Base-by-base conservation (phyloP, 2,888 invertebrate species). In the Hemicrepidius hirtus region DNA sequence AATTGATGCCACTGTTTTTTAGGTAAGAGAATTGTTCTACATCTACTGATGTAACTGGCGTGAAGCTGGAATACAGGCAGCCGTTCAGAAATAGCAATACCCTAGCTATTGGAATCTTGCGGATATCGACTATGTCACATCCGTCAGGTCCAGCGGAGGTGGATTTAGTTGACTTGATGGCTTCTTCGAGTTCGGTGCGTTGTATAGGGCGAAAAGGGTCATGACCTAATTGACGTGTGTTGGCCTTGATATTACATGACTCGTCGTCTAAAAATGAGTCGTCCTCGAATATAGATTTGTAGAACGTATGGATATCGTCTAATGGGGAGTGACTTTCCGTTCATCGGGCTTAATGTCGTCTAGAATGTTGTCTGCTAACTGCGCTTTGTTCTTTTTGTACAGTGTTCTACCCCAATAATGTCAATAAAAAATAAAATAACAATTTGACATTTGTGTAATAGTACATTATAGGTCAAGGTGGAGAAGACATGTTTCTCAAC, bases 1-100 rank as follows among this genome's bases (percentile, higher is more conserved):
- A 0, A 69, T 41, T 10, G 76, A 75, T 16, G 75, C 44, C 0
- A 78, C 70, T 0, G 77, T 78, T 53, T 20, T 16, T 77, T 77
- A 9, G 69, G 73, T 12, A 76, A 40, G 1, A 49, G 21, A 1
- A 7, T 41, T 1, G 41, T 41, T 3, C 41, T 3, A 6, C n/a
- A n/a, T n/a, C 41, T 13, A 0, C n/a, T 2, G 1, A n/a, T n/a
- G 3, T 41, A 4, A 41, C 2, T 1, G 41, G 41, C 12, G 41
- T 41, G 13, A 13, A n/a, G 1, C 41, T 7, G 1, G 41, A 41
- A 6, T 5, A n/a, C 1, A 49, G 21, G 21, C 24, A 49, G 1
- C 49, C 21, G 21, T 49, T 49, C 4, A 32, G 16, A 1, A 16
- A 41, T 1, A 41, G 41, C 0, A 13, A 16, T 13, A 41, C 13